A percentile compares a stretch with the other conserved stretches of the same genome.
Conservation (phyloP, 2,113 vertebrate species). For the Cryptotis parvus region DNA sequence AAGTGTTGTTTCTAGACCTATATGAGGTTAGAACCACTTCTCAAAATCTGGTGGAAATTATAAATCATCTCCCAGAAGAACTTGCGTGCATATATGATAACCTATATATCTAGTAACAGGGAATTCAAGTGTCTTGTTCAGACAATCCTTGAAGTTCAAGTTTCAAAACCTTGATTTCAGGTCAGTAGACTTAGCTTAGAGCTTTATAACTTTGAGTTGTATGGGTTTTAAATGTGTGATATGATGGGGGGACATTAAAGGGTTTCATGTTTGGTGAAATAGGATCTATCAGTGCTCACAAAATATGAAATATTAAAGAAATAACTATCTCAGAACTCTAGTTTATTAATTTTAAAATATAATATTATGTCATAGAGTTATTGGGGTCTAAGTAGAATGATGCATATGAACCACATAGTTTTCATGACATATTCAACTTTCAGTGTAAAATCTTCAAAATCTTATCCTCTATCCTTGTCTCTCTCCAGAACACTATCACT, state of each 20-base stretch:
- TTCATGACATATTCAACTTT: background rate
- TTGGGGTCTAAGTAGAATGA: slow-evolving; percentile 1
- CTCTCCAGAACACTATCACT: slow-evolving; percentile 8
- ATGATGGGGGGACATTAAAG: background rate
- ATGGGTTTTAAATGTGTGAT: background rate
- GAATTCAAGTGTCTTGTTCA: background rate
- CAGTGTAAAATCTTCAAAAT: background rate
- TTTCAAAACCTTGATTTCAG: background rate
- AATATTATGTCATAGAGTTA: background rate
- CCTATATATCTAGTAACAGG: background rate
- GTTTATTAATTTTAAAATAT: slow-evolving; percentile 24
- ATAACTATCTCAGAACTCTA: background rate
- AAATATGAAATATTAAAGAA: slow-evolving; percentile 13
- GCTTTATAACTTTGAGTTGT: background rate
- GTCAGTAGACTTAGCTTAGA: background rate
- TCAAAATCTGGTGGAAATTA: background rate
- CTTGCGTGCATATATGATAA: background rate
- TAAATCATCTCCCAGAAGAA: slow-evolving; percentile 27
- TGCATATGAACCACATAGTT: background rate
- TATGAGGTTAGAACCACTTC: background rate
- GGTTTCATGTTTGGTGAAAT: background rate
- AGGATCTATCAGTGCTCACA: background rate
- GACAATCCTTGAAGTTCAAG: slow-evolving; percentile 2
- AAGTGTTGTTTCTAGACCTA: background rate
- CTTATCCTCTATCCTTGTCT: background rate